Evolutionary conservation across 2,888 invertebrate species (phyloP), one percentile per base, ranked within the genome.

Genomic region (Phengaris alcon): DNA sequence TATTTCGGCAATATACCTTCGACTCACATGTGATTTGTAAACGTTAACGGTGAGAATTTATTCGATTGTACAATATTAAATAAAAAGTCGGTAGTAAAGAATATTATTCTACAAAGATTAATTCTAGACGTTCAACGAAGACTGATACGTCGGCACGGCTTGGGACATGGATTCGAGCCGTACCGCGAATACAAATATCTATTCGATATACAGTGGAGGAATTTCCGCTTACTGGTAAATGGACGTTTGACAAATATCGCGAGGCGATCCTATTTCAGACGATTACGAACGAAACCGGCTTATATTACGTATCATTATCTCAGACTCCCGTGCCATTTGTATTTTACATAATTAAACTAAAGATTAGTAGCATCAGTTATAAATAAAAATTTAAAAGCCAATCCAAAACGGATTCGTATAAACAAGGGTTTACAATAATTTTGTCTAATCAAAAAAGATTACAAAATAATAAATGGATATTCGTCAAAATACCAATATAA

Each of bases 171-270:
- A 64, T 69, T 74, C 57, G 75, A 78, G 76, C 79, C 79, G 79
- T 79, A 78, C 77, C 77, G 78, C 52, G 48, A 48, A 48, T 48
- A 35, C 35, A 35, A 35, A 85, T 85, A 87, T 84, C 85, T 88
- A 88, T 86, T 86, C 85, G 86, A 88, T 90, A 91, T 90, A 92
- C 91, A 92, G 91, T 88, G 87, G 91, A 92, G 93, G 91, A 92
- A 93, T 89, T 85, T 77, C 74, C 82, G 86, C 85, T 88, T 86
- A 89, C 86, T 84, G 84, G 83, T 89, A 88, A 89, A 89, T 91
- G 91, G 91, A 91, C 91, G 89, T 88, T 87, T 88, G 85, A 87
- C 83, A 86, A 81, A 81, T 78, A 84, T 88, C 76, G 76, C 69
- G 76, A 78, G 74, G 76, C 75, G 77, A 79, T 74, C 76, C 79